phyloP scores from a whole-genome alignment of 2,113 vertebrate genomes.

The Sterna hirundo region DNA sequence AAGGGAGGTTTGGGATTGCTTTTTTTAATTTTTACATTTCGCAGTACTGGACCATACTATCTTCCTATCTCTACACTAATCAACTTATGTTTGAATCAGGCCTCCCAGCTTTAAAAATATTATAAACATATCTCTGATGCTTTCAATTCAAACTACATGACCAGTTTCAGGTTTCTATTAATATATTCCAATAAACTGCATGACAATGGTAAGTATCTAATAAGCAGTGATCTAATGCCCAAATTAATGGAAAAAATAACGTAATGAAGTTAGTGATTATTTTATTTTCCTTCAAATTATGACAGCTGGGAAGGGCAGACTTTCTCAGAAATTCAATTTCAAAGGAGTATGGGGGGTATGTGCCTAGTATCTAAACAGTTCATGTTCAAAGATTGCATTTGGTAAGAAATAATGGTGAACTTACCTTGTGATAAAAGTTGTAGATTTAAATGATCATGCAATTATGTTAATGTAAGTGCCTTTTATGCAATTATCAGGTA shows the following conservation, averaged over 20 bases:
- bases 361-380: background rate
- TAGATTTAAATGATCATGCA: background rate
- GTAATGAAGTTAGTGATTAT: background rate
- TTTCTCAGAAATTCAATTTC: background rate
- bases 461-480: background rate
- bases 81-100: background rate
- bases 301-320: background rate
- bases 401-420: background rate
- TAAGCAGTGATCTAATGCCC: background rate
- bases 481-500: background rate
- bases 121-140: background rate
- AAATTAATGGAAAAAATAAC: background rate
- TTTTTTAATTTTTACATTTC: background rate
- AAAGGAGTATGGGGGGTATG: accelerated
- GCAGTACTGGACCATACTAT: background rate
- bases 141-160: background rate
- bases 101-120: background rate
- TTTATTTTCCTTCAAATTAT: background rate
- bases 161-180: background rate
- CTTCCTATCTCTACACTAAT: background rate
- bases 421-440: background rate
- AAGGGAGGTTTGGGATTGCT: background rate
- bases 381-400: background rate
- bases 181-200: background rate
- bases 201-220: background rate